Evolutionary conservation across 2,113 vertebrate genomes (phyloP).

Genomic region (Oreochromis tanganicae): DNA sequence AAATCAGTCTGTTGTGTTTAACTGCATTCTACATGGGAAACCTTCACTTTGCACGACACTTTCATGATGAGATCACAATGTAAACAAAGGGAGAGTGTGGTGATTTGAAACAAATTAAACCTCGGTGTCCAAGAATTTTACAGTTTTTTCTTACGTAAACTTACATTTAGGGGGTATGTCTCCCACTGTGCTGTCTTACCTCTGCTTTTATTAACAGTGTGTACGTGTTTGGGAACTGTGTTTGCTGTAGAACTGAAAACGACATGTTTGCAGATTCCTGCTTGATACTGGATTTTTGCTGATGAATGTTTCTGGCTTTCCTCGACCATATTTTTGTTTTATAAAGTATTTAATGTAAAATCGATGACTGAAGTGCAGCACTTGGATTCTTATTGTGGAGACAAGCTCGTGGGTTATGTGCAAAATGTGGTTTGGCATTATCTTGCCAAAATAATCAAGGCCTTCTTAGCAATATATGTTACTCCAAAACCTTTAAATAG

Average conservation of each 20-base stretch:
- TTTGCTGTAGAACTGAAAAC: fast-evolving
- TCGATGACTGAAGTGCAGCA: background rate
- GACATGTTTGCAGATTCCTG: fast-evolving
- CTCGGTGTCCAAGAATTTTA: background rate
- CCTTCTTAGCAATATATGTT: background rate
- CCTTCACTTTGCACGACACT: background rate
- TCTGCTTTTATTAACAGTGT: background rate
- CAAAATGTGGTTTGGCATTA: background rate
- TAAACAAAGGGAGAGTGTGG: background rate
- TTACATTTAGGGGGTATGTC: background rate
- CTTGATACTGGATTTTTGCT: background rate
- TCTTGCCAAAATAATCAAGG: background rate
- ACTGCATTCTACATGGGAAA: background rate
- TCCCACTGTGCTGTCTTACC: background rate
- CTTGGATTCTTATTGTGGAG: background rate
- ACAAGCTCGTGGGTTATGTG: background rate
- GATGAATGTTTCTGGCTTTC: fast-evolving
- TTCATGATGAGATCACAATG: fast-evolving
- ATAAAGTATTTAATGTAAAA: background rate
- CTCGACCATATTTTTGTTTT: background rate
- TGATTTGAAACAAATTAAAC: background rate
- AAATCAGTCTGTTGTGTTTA: background rate
- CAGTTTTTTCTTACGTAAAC: background rate
- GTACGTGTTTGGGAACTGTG: background rate
- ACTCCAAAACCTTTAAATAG: background rate